Percentiles rank a stretch among this genome's conserved stretches.
These are phyloP conservation scores for Cardinalis cardinalis DNA, from an alignment of 2,113 vertebrate species.

Conservation along the genomic window DNA sequence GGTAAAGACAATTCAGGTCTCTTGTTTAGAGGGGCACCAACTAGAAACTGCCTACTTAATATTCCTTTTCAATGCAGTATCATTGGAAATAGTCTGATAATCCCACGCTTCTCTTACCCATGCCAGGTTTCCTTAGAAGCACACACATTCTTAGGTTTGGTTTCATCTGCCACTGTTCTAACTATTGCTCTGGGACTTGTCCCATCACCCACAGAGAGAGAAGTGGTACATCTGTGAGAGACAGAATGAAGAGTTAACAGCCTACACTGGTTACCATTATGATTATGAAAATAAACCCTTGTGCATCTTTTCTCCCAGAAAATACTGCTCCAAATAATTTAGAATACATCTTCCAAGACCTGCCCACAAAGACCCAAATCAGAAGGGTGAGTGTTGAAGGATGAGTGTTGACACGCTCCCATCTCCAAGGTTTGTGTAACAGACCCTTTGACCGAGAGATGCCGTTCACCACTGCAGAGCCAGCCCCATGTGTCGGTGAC, in stretches of 20 bases:
- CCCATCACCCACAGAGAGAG: slow-evolving; percentile 76
- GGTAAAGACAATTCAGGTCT: neutral
- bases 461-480: neutral
- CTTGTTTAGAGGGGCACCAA: neutral
- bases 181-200: slow-evolving; percentile 69
- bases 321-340: neutral
- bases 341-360: neutral
- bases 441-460: neutral
- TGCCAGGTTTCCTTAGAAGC: slow-evolving; percentile 91
- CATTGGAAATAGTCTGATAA: neutral
- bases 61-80: neutral
- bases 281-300: neutral
- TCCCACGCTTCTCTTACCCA: slow-evolving; percentile 75
- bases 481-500: neutral
- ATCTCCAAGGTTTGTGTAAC: neutral
- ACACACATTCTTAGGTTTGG: slow-evolving; percentile 81
- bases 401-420: neutral
- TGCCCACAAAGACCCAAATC: neutral
- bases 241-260: neutral
- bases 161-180: slow-evolving; percentile 77
- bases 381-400: neutral
- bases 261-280: neutral
- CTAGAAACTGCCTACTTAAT: neutral
- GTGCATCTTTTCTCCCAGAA: neutral
- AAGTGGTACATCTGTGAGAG: slow-evolving; percentile 71